phyloP scores from a whole-genome alignment of 2,797 vertebrate genomes.

The Gorsachius magnificus region DNA sequence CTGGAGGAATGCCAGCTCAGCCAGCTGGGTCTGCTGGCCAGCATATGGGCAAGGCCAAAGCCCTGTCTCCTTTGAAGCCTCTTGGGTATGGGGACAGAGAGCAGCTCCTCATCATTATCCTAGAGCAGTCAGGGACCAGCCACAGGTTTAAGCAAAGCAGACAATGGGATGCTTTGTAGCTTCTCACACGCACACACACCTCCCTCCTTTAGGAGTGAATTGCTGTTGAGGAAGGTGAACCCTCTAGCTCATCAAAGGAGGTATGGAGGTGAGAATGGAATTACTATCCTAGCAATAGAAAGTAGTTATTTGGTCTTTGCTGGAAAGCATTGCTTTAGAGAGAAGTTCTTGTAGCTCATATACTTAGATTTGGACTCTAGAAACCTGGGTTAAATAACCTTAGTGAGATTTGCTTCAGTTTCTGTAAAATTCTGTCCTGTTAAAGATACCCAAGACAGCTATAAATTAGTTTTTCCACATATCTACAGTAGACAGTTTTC shows the following conservation, averaged over 20 bases:
- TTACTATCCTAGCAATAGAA: not conserved
- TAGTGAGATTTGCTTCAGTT: not conserved
- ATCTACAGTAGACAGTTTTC: not conserved
- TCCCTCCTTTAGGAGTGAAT: not conserved
- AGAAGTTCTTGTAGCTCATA: not conserved
- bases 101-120: not conserved
- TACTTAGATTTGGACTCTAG: not conserved
- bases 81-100: not conserved
- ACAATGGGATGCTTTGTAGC: not conserved
- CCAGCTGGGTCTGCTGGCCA: not conserved
- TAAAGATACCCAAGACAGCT: not conserved
- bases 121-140: not conserved
- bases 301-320: not conserved
- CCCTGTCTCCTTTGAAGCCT: not conserved
- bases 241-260: not conserved
- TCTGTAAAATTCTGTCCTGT: not conserved
- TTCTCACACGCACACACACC: not conserved
- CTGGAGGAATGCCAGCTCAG: not conserved
- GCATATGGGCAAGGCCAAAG: not conserved
- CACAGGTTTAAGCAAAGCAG: not conserved
- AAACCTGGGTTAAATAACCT: not conserved
- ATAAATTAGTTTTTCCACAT: not conserved
- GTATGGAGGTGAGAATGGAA: not conserved
- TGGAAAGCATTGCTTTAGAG: not conserved
- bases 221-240: rapidly evolving